phyloP scores from a whole-genome alignment of 2,797 vertebrate species.

The Alcedo quadribrachys region DNA sequence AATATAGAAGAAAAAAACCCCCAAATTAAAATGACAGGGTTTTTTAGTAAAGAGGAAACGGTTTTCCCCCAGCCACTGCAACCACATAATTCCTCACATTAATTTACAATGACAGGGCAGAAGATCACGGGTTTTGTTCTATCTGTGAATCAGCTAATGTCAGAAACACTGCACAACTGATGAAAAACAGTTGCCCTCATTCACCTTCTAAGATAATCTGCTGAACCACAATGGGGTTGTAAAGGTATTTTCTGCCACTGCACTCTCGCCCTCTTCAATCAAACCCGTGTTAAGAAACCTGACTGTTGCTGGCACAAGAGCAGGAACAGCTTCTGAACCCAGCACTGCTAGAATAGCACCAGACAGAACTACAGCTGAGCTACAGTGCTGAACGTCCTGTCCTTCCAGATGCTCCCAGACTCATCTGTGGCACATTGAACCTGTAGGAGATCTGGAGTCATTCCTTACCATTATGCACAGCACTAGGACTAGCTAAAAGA shows the following conservation, averaged over 20 bases:
- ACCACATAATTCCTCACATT: background rate
- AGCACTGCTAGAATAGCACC: background rate
- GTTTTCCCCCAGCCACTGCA: background rate
- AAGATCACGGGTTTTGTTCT: background rate
- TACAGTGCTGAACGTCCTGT: background rate
- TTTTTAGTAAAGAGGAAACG: background rate
- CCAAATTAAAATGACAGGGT: fast-evolving
- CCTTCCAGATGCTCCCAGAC: constrained; percentile 21
- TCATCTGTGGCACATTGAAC: background rate
- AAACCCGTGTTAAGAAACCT: background rate
- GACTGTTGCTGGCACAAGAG: background rate
- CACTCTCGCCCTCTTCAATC: background rate
- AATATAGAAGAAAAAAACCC: background rate
- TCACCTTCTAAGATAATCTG: background rate
- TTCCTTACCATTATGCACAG: background rate
- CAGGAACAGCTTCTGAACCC: background rate
- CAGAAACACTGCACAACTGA: background rate
- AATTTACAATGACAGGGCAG: background rate
- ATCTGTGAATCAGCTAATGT: background rate
- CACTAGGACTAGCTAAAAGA: background rate
- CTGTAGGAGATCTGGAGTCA: constrained; percentile 23
- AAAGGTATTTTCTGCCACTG: background rate
- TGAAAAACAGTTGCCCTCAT: background rate
- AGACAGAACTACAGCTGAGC: background rate
- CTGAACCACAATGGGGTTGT: fast-evolving